Evolutionary conservation across 1,140 invertebrate genomes (phyloP).

Genomic region (Drosophila varians): DNA sequence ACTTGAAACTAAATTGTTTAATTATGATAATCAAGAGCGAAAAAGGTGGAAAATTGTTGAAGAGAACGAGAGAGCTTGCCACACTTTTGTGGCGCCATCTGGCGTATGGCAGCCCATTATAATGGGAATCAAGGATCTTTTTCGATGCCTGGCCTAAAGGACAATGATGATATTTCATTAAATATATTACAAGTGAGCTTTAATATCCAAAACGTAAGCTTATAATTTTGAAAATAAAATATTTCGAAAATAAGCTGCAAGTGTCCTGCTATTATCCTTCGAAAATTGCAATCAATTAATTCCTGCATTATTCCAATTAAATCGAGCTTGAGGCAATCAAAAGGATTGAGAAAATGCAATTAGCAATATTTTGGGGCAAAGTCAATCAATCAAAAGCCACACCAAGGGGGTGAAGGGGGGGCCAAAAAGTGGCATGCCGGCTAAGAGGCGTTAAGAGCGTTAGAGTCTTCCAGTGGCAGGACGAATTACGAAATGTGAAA

Average conservation of each 20-base stretch:
- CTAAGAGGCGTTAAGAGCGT: background rate
- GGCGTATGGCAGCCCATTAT: background rate
- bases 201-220: no score
- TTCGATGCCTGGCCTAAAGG: no score
- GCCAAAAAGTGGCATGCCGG: background rate
- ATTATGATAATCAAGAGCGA: constrained; percentile 72
- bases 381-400: background rate
- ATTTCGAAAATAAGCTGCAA: no score
- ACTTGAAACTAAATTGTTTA: constrained; percentile 75
- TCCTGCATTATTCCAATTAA: no score
- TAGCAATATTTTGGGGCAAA: background rate
- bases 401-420: background rate
- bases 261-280: no score
- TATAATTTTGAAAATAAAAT: no score
- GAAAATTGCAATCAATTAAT: no score
- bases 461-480: constrained; percentile 16
- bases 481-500: constrained; percentile 30
- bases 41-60: background rate
- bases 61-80: background rate
- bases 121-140: background rate
- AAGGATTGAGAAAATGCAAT: no score
- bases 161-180: no score
- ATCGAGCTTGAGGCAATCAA: no score
- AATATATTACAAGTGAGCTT: no score
- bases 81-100: background rate